Conservation (phyloP, 2,113 vertebrate genomes). For the Garra rufa region DNA sequence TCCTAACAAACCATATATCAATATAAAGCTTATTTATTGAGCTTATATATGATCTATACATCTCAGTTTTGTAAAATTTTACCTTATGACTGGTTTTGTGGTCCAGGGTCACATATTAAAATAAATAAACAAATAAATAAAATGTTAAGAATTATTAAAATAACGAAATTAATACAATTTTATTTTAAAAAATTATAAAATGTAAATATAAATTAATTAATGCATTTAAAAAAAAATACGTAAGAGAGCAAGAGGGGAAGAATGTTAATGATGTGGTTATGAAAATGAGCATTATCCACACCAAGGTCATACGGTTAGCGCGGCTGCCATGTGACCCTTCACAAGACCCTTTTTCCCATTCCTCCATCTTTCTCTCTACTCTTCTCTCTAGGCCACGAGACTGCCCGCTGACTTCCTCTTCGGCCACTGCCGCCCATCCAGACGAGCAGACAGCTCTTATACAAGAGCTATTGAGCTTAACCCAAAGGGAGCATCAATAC, state of each 20-base stretch:
- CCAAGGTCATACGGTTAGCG: slow-evolving; percentile 30
- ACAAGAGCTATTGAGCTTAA: slow-evolving; percentile 35
- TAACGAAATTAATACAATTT: too few relatives aligned
- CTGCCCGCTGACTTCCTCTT: slow-evolving; percentile 34
- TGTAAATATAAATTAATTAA: too few relatives aligned
- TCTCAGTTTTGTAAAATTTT: too few relatives aligned
- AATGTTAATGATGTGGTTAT: slow-evolving; percentile 32
- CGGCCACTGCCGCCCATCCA: neutral
- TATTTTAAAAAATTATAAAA: too few relatives aligned
- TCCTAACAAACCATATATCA: too few relatives aligned
- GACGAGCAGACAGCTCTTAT: slow-evolving; percentile 30
- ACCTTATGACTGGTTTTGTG: too few relatives aligned
- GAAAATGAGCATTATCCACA: slow-evolving; percentile 37
- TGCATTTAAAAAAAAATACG: neutral
- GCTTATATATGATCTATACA: too few relatives aligned
- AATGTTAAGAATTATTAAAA: too few relatives aligned
- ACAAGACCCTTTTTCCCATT: slow-evolving; percentile 38
- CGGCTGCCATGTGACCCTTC: slow-evolving; percentile 43
- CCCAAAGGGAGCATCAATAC: slow-evolving; percentile 41
- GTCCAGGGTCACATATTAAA: too few relatives aligned
- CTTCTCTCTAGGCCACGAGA: slow-evolving; percentile 25
- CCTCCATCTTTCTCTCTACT: neutral
- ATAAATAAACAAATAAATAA: too few relatives aligned
- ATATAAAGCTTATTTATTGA: too few relatives aligned
- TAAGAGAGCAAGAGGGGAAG: neutral